Conservation (phyloP, 2,113 vertebrate species). For the Beaufortia kweichowensis region DNA sequence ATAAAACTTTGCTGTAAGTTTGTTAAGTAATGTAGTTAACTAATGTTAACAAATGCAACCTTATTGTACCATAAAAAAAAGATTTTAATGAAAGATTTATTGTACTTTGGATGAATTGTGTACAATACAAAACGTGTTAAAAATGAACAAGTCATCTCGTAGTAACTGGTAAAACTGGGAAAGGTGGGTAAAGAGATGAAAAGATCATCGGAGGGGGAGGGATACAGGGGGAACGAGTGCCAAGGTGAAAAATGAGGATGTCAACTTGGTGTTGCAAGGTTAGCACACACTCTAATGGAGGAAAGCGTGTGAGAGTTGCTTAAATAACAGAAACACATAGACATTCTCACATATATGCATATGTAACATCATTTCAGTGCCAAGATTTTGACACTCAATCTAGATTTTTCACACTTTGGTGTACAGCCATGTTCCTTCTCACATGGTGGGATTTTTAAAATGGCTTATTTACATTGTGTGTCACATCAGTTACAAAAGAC, state of each 20-base stretch:
- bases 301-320: not conserved
- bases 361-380: not conserved
- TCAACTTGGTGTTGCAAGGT: slow-evolving; percentile 40
- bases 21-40: too few relatives aligned
- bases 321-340: not conserved
- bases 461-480: not conserved
- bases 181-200: not conserved
- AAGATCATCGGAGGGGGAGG: not conserved
- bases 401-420: too few relatives aligned
- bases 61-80: too few relatives aligned
- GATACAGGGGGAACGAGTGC: not conserved
- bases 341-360: not conserved
- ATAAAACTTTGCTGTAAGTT: too few relatives aligned
- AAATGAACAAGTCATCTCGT: not conserved
- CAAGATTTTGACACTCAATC: too few relatives aligned
- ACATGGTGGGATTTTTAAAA: not conserved
- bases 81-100: too few relatives aligned
- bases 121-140: too few relatives aligned
- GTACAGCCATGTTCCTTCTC: too few relatives aligned
- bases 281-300: slow-evolving; percentile 34
- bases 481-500: slow-evolving; percentile 1
- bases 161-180: not conserved
- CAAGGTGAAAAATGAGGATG: slow-evolving; percentile 38
- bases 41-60: too few relatives aligned
- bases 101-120: too few relatives aligned